A percentile compares a stretch with the other conserved stretches of the same genome.
These are phyloP conservation scores for Cotesia congregata DNA, from an alignment of 2,888 invertebrate genomes.

Conservation along the genomic window DNA sequence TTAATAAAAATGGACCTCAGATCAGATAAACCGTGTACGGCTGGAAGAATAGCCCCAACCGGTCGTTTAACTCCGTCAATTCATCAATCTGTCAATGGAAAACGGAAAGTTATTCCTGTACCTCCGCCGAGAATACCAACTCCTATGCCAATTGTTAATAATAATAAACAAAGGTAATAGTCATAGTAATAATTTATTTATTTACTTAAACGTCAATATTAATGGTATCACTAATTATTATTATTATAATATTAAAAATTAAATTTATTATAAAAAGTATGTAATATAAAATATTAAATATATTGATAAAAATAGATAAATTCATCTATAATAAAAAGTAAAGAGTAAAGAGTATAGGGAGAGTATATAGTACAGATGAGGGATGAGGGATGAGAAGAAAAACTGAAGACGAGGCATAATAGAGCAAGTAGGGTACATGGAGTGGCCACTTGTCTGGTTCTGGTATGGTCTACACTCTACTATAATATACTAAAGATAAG, in stretches of 20 bases:
- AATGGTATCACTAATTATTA: conserved; percentile 30
- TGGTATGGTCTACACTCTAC: too few species aligned
- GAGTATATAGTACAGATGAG: conserved; percentile 24
- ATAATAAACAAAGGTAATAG: conserved; percentile 71
- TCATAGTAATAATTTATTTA: conserved; percentile 14
- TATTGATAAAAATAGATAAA: background rate
- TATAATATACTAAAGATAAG: background rate
- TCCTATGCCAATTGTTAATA: conserved; percentile 73
- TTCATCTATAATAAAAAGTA: conserved; percentile 10
- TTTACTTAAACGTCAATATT: conserved; percentile 6
- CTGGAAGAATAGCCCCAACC: conserved; percentile 65
- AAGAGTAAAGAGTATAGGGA: conserved; percentile 10
- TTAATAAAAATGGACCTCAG: conserved; percentile 61
- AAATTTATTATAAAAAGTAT: background rate
- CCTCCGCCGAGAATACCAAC: conserved; percentile 74
- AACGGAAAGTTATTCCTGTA: conserved; percentile 72
- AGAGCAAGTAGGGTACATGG: conserved; percentile 39
- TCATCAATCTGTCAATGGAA: conserved; percentile 61
- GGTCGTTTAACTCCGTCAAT: conserved; percentile 65
- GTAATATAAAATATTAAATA: background rate
- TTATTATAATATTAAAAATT: too few species aligned
- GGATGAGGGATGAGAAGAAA: conserved; percentile 12
- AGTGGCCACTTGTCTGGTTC: conserved; percentile 41
- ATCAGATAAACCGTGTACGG: conserved; percentile 64
- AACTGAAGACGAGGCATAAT: conserved; percentile 41